A percentile compares a stretch with the other conserved stretches of the same genome.
Conservation (phyloP, 2,113 vertebrate genomes). For the Larimichthys polyactis region DNA sequence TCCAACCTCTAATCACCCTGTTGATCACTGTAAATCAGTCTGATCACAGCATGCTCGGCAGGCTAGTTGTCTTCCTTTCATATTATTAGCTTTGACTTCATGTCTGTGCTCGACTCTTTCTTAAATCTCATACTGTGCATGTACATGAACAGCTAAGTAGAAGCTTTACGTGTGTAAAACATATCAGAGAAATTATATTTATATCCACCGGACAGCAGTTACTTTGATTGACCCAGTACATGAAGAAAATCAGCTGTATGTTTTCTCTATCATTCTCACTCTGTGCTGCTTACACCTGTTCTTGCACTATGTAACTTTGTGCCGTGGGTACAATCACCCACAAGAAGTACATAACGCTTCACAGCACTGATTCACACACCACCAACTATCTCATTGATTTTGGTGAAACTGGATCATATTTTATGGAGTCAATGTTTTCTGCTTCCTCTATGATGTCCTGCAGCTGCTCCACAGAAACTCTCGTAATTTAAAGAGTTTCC, state of each 20-base stretch:
- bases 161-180: neutral
- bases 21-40: slow-evolving; percentile 5
- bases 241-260: neutral
- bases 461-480: too few species aligned
- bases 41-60: neutral
- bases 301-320: too few species aligned
- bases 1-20: neutral
- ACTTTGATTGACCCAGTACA: neutral
- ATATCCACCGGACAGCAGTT: neutral
- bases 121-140: neutral
- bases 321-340: too few species aligned
- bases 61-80: neutral
- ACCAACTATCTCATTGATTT: too few species aligned
- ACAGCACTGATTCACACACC: too few species aligned
- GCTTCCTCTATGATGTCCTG: too few species aligned
- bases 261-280: too few species aligned
- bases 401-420: too few species aligned
- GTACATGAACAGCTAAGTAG: neutral
- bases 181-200: neutral
- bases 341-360: too few species aligned
- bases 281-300: too few species aligned
- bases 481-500: too few species aligned
- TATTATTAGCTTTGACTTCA: neutral
- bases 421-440: too few species aligned
- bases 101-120: neutral